phyloP scores from a whole-genome alignment of 2,888 invertebrate genomes.

The Trisateles emortualis region DNA sequence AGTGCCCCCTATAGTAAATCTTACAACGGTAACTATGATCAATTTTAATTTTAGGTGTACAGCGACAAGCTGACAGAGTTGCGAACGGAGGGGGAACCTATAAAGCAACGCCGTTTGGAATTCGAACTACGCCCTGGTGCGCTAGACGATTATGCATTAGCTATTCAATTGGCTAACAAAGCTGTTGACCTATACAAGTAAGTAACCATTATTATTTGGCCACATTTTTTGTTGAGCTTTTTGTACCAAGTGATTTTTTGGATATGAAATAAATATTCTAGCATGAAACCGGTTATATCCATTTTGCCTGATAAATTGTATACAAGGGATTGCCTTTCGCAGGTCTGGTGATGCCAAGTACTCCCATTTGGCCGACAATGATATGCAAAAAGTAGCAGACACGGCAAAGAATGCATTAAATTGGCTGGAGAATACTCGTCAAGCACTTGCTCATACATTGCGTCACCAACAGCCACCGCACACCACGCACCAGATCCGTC shows the following conservation, averaged over 20 bases:
- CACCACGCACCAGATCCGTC: constrained; percentile 92
- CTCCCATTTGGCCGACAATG: constrained; percentile 93
- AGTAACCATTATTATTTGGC: constrained; percentile 34
- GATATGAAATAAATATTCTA: no score
- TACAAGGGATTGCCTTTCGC: constrained; percentile 10
- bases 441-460: constrained; percentile 88
- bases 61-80: constrained; percentile 88
- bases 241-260: no score
- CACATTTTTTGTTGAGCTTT: neutral
- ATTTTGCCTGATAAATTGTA: no score
- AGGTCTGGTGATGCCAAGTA: constrained; percentile 91
- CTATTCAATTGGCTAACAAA: constrained; percentile 93
- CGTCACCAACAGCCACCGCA: constrained; percentile 92
- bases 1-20: no score
- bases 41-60: constrained; percentile 86
- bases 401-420: constrained; percentile 90
- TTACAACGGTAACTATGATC: no score
- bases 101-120: constrained; percentile 94
- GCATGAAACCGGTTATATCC: no score
- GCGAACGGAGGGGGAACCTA: constrained; percentile 95
- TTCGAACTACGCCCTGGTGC: constrained; percentile 92
- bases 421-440: constrained; percentile 94
- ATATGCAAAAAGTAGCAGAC: constrained; percentile 92
- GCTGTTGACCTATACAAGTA: constrained; percentile 91
- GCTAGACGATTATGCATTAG: constrained; percentile 92